Evolutionary conservation across 2,888 invertebrate species (phyloP).

Genomic region (Caenorhabditis sulstoni): DNA sequence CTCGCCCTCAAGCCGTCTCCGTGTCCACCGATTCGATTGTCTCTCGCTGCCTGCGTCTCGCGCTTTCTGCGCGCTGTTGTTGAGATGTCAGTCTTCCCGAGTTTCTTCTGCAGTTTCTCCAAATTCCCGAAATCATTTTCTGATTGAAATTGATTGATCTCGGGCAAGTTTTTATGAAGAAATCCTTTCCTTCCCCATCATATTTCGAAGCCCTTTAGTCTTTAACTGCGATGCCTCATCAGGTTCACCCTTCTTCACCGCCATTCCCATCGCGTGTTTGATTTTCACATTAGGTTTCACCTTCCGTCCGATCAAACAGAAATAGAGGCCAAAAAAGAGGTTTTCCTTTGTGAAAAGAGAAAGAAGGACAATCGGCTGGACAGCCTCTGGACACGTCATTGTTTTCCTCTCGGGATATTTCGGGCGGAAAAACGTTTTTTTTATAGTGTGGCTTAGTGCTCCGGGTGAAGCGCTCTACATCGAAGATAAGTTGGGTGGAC

Average conservation of each 20-base stretch:
- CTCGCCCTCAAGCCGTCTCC: conserved; percentile 1
- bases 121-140: no score
- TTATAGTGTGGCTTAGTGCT: no score
- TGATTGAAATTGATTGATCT: no score
- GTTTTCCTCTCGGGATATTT: conserved; percentile 14
- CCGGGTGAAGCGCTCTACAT: no score
- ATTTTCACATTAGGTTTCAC: conserved; percentile 29
- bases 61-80: conserved; percentile 15
- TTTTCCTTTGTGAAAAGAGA: neutral
- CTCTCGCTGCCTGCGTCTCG: conserved; percentile 34
- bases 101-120: no score
- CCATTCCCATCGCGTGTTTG: conserved; percentile 9
- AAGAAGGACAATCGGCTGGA: conserved; percentile 19
- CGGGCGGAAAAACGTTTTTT: no score
- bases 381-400: conserved; percentile 17
- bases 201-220: no score
- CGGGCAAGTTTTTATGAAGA: no score
- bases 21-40: neutral
- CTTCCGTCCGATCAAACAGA: conserved; percentile 12
- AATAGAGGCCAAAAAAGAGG: neutral
- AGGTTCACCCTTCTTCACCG: neutral
- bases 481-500: no score
- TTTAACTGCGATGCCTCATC: neutral
- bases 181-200: no score
- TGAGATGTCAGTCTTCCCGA: conserved; percentile 17